Conservation (phyloP, 2,888 invertebrate species). For the Penaeus monodon region DNA sequence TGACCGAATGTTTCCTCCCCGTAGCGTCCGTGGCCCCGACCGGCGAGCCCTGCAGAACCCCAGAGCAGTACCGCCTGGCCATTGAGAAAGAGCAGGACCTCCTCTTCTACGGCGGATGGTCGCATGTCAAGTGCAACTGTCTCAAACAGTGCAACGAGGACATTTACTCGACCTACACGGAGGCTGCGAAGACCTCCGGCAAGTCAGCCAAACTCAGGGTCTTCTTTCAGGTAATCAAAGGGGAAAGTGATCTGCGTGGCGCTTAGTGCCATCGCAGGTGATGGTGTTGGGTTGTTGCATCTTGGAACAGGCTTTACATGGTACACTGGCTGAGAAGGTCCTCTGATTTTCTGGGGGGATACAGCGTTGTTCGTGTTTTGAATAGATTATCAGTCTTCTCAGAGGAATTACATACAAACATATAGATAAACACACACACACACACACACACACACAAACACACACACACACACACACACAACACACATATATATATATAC, state of each 20-base stretch:
- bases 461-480: too few relatives aligned
- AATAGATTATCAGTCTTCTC: too few relatives aligned
- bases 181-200: conserved; percentile 50
- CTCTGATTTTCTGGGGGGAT: too few relatives aligned
- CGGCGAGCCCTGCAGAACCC: conserved; percentile 54
- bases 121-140: conserved; percentile 64
- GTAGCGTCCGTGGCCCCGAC: too few relatives aligned
- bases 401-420: too few relatives aligned
- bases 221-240: conserved; percentile 45
- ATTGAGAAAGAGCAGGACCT: conserved; percentile 50
- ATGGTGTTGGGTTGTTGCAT: background rate
- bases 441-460: too few relatives aligned
- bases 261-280: background rate
- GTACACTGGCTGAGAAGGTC: too few relatives aligned
- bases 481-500: too few relatives aligned
- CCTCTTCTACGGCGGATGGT: conserved; percentile 65
- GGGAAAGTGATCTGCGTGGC: background rate
- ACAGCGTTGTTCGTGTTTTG: too few relatives aligned
- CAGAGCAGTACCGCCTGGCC: conserved; percentile 58
- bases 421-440: too few relatives aligned
- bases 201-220: conserved; percentile 38
- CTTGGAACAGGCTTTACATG: too few relatives aligned
- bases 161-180: conserved; percentile 64
- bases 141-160: conserved; percentile 65
- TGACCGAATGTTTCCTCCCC: too few relatives aligned